phyloP scores from a whole-genome alignment of 2,797 vertebrate species.

The Harpagifer antarcticus region DNA sequence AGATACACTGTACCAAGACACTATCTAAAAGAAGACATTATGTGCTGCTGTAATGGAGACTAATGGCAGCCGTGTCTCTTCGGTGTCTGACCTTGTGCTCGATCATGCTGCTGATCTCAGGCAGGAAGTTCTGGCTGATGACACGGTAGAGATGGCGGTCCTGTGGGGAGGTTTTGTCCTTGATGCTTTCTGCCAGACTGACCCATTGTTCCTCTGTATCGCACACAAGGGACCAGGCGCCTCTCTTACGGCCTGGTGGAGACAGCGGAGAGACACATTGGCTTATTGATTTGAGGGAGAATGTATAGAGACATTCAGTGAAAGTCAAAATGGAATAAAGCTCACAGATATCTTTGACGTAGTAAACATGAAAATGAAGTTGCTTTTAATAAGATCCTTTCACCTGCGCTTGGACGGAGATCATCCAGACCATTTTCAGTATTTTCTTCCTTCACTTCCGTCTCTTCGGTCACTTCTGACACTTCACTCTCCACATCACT shows the following conservation, averaged over 20 bases:
- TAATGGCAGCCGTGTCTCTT: conserved; percentile 1
- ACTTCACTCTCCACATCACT: conserved; percentile 79
- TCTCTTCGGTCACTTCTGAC: conserved; percentile 27
- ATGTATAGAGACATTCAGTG: not conserved
- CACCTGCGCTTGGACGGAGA: conserved; percentile 60
- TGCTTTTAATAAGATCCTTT: conserved; percentile 20
- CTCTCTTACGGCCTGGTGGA: conserved; percentile 72
- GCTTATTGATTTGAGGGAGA: not conserved
- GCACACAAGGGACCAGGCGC: conserved; percentile 94
- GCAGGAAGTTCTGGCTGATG: conserved; percentile 97
- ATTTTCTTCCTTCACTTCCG: conserved; percentile 8
- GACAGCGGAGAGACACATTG: not conserved
- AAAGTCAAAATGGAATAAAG: not conserved
- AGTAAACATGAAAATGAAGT: not conserved
- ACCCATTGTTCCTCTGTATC: conserved; percentile 96
- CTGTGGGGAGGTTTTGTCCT: conserved; percentile 92
- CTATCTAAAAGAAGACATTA: conserved; percentile 8
- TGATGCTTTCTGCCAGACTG: conserved; percentile 93
- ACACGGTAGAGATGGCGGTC: conserved; percentile 96
- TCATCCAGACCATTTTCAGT: conserved; percentile 71
- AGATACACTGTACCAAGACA: too few relatives aligned
- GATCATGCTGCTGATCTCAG: conserved; percentile 98
- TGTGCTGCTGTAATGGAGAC: conserved; percentile 9
- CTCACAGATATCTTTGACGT: not conserved
- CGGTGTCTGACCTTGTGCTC: conserved; percentile 91